Evolutionary conservation across 2,113 vertebrate genomes (phyloP), one percentile per base, ranked within the genome.

Genomic region (Podiceps cristatus): DNA sequence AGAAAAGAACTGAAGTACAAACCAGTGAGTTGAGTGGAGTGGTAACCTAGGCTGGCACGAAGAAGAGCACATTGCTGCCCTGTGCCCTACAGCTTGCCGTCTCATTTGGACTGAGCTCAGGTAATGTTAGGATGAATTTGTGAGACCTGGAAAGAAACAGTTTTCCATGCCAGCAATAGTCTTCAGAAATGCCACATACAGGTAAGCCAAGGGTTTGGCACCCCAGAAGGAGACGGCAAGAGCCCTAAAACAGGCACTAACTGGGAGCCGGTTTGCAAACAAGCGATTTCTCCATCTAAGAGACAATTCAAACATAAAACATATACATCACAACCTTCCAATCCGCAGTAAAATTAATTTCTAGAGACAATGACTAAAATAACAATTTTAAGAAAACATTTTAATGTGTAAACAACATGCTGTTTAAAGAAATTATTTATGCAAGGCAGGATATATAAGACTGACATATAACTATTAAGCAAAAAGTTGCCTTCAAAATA

Each of bases 401-500:
- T 47, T 18, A 40, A 45, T 20, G 40, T 11, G 12, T 1, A 45
- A 86, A 23, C 33, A 76, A 52, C 33, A 3, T 3, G 28, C 40
- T 56, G 27, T 12, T 63, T 59, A 25, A 75, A 88, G 37, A 66
- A 86, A 56, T 85, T 74, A 40, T 75, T 94, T 59, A 82, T 80
- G 76, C 67, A 23, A 86, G 62, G 23, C 72, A 37, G 52, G 42
- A 18, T 60, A 59, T 23, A 37, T 37, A 22, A 59, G 56, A 60
- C 68, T 84, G 75, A 72, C 42, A 64, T 28, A 77, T 35, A 71
- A 88, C 56, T 86, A 67, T 63, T 62, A 93, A 92, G 69, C 53
- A 94, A 95, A 92, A 93, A 45, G 33, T 62, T 80, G 31, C 67
- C 55, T 67, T 92, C 83, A 84, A 81, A 96, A 80, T 63, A 53